Base-by-base conservation (phyloP, 2,113 vertebrate species). In the Lanius ludovicianus region DNA sequence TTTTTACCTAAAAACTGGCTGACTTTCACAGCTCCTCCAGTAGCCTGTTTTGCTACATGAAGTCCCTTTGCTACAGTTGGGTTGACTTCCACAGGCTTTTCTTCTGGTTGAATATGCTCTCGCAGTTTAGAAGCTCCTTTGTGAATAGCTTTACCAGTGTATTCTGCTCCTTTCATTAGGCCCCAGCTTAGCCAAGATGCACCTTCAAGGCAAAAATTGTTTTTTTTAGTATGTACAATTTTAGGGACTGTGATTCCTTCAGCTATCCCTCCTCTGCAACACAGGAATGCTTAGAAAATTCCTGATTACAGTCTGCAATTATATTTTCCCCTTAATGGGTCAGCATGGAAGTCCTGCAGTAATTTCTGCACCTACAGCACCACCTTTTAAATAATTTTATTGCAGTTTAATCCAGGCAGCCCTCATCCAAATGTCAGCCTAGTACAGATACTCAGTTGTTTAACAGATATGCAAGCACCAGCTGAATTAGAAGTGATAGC, bases 151-250 rank as follows among this genome's bases (percentile, higher is more conserved):
- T 98, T 99, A 42, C 99, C 99, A 1, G 99, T 99, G 90, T 98
- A 99, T 94, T 99, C 99, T 13, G 99, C 99, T 75, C 99, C 99
- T 98, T 99, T 99, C 63, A 99, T 98, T 80, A 99, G 97, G 59
- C 99, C 99, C 99, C 99, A 99, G 96, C 99, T 99, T 86, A 99
- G 97, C 99, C 99, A 99, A 65, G 99, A 99, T 19, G 99, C 99
- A 94, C 99, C 99, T 99, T 96, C 95, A 89, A 91, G 50, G 59
- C 57, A 95, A 85, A 96, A 89, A 94, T 11, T 41, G 27, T 4
- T 47, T 93, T 84, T 70, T 39, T 88, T 62, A 70, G 50, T 15
- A 84, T 7, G 6, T 35, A 64, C 30, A 59, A 15, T 67, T 81
- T 68, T 76, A 84, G 5, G 65, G 28, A 52, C 25, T 49, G 39